Evolutionary conservation across 2,113 vertebrate genomes (phyloP).

Genomic region (Semnopithecus entellus): DNA sequence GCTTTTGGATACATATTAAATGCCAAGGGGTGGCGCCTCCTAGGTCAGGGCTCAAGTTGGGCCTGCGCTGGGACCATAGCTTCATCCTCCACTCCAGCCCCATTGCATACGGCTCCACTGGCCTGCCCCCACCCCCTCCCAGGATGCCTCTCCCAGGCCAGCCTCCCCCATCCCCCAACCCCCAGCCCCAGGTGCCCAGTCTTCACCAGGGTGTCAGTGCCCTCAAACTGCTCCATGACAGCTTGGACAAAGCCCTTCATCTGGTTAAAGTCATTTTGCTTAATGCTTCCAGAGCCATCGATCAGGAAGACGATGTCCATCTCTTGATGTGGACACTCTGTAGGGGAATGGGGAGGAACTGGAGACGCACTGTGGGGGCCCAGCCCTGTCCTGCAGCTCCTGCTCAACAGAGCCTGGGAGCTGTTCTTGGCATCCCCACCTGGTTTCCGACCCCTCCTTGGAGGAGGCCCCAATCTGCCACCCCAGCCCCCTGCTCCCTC

Average conservation of each 20-base stretch:
- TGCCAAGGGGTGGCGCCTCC: not conserved
- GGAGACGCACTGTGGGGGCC: fast-evolving
- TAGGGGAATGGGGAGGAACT: not conserved
- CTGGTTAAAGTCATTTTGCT: not conserved
- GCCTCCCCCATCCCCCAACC: not conserved
- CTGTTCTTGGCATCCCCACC: not conserved
- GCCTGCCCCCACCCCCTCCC: not conserved
- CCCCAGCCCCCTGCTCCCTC: not conserved
- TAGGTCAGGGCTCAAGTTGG: not conserved
- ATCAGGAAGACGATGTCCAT: constrained; percentile 78
- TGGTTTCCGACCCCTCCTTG: not conserved
- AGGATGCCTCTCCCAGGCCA: not conserved
- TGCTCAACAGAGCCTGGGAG: not conserved
- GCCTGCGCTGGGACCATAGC: not conserved
- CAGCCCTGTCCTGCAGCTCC: too few relatives aligned
- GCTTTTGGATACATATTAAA: not conserved
- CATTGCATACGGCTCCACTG: not conserved
- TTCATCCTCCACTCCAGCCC: not conserved
- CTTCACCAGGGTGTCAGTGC: constrained; percentile 68
- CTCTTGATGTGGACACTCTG: constrained; percentile 66
- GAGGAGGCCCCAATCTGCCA: not conserved
- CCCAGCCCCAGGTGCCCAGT: not conserved
- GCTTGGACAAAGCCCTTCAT: constrained; percentile 77
- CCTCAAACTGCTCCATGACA: constrained; percentile 65
- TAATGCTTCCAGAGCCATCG: constrained; percentile 77